A percentile compares a stretch with the other conserved stretches of the same genome.
These are phyloP conservation scores for Noctilio leporinus DNA, from an alignment of 2,113 vertebrate species.

Conservation along the genomic window DNA sequence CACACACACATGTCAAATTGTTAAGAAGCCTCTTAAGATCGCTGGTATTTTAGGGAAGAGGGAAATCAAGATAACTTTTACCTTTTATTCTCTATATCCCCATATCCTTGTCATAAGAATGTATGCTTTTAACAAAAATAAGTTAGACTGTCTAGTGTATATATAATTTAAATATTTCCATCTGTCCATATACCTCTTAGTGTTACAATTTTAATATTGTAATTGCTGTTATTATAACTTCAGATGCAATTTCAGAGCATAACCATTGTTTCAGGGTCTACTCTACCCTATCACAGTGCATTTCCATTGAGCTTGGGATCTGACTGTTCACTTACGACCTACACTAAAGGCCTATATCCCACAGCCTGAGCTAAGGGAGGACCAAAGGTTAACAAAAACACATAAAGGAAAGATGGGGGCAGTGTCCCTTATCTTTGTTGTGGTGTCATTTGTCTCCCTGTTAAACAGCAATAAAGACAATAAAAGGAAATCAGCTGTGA, in stretches of 20 bases:
- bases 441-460: constrained; percentile 61
- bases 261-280: neutral
- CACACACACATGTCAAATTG: neutral
- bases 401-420: constrained; percentile 13
- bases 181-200: neutral
- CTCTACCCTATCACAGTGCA: neutral
- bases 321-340: neutral
- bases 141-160: neutral
- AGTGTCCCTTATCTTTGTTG: constrained; percentile 50
- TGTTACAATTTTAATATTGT: neutral
- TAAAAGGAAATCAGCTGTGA: constrained; percentile 65
- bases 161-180: neutral
- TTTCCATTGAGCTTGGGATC: neutral
- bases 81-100: neutral
- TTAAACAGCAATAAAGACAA: constrained; percentile 65
- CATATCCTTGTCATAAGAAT: neutral
- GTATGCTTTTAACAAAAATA: neutral
- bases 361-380: neutral
- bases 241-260: constrained; percentile 11
- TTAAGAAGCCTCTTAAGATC: neutral
- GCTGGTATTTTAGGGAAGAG: neutral
- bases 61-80: neutral
- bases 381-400: constrained; percentile 50
- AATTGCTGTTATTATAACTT: neutral
- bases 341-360: neutral